Evolutionary conservation across 2,797 vertebrate genomes (phyloP).

Genomic region (Manis pentadactyla): DNA sequence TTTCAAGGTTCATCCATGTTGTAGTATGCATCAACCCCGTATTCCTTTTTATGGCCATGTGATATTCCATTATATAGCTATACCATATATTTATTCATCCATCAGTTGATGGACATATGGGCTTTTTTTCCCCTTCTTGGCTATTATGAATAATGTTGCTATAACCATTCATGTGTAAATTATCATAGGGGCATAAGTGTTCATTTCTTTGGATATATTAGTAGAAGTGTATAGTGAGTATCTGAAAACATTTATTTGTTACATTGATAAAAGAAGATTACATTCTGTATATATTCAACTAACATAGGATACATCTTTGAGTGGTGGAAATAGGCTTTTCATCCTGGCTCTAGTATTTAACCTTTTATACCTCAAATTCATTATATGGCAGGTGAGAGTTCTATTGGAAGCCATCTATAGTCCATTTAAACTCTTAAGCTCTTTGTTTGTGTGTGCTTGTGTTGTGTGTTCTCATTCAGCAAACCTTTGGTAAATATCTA

Average conservation of each 20-base stretch:
- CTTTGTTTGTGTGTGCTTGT: background rate
- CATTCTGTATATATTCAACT: background rate
- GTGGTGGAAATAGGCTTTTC: background rate
- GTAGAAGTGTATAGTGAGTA: background rate
- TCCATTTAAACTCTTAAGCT: background rate
- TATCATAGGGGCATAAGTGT: background rate
- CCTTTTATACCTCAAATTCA: background rate
- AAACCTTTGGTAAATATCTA: background rate
- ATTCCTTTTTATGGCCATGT: background rate
- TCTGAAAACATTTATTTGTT: slow-evolving; percentile 45
- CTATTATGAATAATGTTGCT: background rate
- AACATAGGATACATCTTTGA: background rate
- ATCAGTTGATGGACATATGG: background rate
- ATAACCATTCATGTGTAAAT: background rate
- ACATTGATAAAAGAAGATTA: slow-evolving; percentile 10
- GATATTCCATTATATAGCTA: background rate
- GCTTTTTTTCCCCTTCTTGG: background rate
- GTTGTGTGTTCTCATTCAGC: background rate
- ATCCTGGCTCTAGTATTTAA: background rate
- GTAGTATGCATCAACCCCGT: background rate
- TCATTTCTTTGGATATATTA: background rate
- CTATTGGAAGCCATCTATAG: background rate
- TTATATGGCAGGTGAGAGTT: background rate
- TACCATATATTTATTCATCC: background rate
- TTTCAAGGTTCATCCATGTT: background rate